Base-by-base conservation (phyloP, 2,888 invertebrate genomes). In the Mythimna ferrago region DNA sequence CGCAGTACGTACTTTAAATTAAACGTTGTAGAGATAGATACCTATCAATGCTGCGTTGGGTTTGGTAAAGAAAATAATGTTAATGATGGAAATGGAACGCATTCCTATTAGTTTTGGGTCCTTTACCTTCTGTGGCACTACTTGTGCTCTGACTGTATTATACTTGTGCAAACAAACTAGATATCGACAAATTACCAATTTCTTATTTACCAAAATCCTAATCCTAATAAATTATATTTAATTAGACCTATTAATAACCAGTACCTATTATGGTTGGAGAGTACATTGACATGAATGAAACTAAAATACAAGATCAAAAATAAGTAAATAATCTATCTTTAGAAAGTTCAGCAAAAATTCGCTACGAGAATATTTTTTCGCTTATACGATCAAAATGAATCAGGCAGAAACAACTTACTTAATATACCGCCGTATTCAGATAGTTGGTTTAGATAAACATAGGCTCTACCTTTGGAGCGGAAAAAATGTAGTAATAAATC, bases 401-500 rank as follows among this genome's bases (percentile, higher is more conserved):
- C 66, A 63, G 48, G 66, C 68, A 74, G 67, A 75, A 76, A 78
- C 72, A 80, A 78, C 84, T 86, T 67, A 81, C 71, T 86, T 87
- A 80, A 78, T 84, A 86, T 85, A 84, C 81, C 76, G 76, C 63
- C 63, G 81, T 75, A 83, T 80, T 81, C 73, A 85, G 88, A 88
- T 88, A 85, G 86, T 84, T 85, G 87, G 82, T 84, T 71, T 75
- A 76, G 84, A 86, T 86, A 86, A 79, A 83, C 78, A 82, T 87
- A 82, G 86, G 86, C 86, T 85, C 83, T 88, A 91, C 91, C 91
- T 92, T 91, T 84, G 83, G 84, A 76, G 86, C 86, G 81, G 84
- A 86, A 87, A 93, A 94, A 94, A 94, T 93, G 91, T 85, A 78
- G 87, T 83, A 87, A 92, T 94, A 94, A 93, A 94, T 94, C 93